Percentiles rank a stretch among this genome's conserved stretches.
Evolutionary conservation across 2,797 vertebrate genomes (phyloP).

Genomic region (Pachyuromys duprasi): DNA sequence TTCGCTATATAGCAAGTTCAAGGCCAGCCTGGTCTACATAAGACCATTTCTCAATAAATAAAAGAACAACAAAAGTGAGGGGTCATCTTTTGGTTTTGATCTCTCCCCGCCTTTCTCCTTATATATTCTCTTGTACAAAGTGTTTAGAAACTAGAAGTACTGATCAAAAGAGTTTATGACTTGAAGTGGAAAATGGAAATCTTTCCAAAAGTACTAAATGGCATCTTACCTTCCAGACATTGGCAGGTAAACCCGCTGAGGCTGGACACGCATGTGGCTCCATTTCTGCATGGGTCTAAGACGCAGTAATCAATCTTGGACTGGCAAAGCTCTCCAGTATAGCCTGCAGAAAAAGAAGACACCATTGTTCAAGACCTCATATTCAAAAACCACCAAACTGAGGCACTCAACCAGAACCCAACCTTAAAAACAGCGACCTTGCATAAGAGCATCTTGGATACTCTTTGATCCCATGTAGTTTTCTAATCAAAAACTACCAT

Average conservation of each 20-base stretch:
- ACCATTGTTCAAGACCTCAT: not conserved
- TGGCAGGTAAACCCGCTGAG: conserved; percentile 93
- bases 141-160: conserved; percentile 35
- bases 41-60: not conserved
- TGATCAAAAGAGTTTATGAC: not conserved
- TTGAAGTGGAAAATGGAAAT: not conserved
- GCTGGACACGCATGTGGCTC: conserved; percentile 93
- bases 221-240: conserved; percentile 94
- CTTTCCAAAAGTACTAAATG: not conserved
- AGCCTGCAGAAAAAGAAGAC: conserved; percentile 88
- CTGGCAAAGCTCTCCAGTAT: conserved; percentile 95
- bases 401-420: not conserved
- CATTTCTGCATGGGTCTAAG: conserved; percentile 94
- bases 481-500: not conserved
- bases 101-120: not conserved
- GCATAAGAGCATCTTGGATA: too few species aligned
- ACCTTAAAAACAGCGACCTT: not conserved
- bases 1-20: not conserved
- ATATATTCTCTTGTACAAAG: not conserved
- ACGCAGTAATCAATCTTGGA: conserved; percentile 93
- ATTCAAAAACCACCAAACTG: not conserved
- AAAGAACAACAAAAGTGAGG: not conserved
- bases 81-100: not conserved
- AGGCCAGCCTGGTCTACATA: not conserved
- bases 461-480: not conserved